Evolutionary conservation across 2,888 invertebrate genomes (phyloP).

Genomic region (Adelognathus sp.): DNA sequence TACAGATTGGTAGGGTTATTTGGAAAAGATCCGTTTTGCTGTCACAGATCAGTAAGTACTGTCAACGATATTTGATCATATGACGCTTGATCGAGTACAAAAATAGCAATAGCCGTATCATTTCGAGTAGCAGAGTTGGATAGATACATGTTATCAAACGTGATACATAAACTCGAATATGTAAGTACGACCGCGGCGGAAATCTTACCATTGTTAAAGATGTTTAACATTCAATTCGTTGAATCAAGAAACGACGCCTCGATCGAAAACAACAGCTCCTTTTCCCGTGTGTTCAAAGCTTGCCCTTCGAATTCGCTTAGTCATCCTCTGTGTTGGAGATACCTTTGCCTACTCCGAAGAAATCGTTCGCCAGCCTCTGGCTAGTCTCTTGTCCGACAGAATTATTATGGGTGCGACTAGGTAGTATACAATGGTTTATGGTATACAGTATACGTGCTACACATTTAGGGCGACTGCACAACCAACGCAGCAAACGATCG

Average conservation of each 20-base stretch:
- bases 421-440: neutral
- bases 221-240: conserved; percentile 71
- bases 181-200: neutral
- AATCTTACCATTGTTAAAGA: conserved; percentile 75
- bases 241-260: conserved; percentile 61
- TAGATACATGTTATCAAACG: neutral
- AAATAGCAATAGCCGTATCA: too few relatives aligned
- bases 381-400: neutral
- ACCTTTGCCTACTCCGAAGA: neutral
- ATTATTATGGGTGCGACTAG: neutral
- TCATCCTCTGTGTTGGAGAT: conserved; percentile 68
- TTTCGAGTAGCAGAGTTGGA: neutral
- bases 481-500: too few relatives aligned
- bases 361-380: neutral
- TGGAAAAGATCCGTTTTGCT: too few relatives aligned
- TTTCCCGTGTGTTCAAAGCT: conserved; percentile 68
- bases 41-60: too few relatives aligned
- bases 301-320: conserved; percentile 75
- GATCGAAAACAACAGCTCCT: conserved; percentile 54
- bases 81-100: too few relatives aligned
- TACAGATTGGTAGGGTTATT: too few relatives aligned
- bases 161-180: neutral
- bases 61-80: too few relatives aligned
- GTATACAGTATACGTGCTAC: neutral
- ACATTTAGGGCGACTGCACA: neutral